Evolutionary conservation across 2,113 vertebrate genomes (phyloP), one percentile per base, ranked within the genome.

Genomic region (Bagarius yarrelli): DNA sequence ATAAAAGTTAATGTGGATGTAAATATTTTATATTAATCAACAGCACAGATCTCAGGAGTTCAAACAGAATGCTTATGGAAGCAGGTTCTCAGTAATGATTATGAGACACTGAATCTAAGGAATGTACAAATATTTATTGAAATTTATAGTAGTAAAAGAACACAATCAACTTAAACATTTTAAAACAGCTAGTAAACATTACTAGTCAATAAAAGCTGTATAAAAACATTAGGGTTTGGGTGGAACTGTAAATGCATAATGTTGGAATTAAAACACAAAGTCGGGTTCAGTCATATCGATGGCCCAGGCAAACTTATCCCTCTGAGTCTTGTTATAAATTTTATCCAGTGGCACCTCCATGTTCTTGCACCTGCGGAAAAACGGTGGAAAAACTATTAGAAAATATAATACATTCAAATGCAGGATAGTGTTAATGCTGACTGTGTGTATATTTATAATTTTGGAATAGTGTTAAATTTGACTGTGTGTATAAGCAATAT

Each of bases 221-320:
- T 71, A 76, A 69, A 73, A 78, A 63, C 1, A 0, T 21, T 8
- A 27, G 25, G 0, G 4, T 9, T 64, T 19, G 47, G 50, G 0
- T 50, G 1, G 21, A 70, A n/a, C 16, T 70, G 25, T 69, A n/a
- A 44, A 36, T 67, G 61, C 77, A 75, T 79, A 73, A 76, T 75
- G 2, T 8, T 21, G 60, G 9, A 47, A 78, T 92, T 70, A 93
- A 89, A 95, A 97, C 83, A 83, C 75, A 88, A 95, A 94, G 89
- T 93, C 91, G 1, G 23, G 83, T 50, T 93, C 91, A 0, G 91
- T 93, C 91, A 88, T 89, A 79, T 94, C 91, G 55, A 95, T 86
- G 80, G 90, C 93, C 92, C 95, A 94, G 60, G 93, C 0, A 59
- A 93, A 92, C 87, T 94, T 94, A 78, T 94, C 95, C 84, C 87